These are phyloP conservation scores for Drosophila leonis DNA, from an alignment of 2,888 invertebrate species.

Conservation along the genomic window DNA sequence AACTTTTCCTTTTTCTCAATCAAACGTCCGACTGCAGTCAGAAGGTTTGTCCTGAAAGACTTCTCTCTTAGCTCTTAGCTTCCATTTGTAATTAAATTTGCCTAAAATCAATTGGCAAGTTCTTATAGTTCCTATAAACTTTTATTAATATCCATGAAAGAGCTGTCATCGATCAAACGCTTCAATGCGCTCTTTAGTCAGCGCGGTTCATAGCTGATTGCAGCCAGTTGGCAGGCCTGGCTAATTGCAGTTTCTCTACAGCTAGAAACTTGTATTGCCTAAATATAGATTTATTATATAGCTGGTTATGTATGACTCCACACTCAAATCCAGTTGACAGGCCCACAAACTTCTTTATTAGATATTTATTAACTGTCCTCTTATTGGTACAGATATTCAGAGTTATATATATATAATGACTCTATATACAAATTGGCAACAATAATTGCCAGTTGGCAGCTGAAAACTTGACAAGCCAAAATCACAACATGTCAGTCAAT, in stretches of 20 bases:
- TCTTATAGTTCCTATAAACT: slow-evolving; percentile 8
- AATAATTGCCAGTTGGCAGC: slow-evolving; percentile 37
- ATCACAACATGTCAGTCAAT: slow-evolving; percentile 79
- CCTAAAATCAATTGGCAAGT: slow-evolving; percentile 37
- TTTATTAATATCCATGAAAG: slow-evolving; percentile 31
- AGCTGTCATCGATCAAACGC: slow-evolving; percentile 51
- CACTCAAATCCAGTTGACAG: not conserved
- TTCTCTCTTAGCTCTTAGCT: not conserved
- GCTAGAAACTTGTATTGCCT: not conserved
- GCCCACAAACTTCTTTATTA: too few species aligned
- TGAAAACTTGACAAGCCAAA: slow-evolving; percentile 64
- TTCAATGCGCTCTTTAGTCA: slow-evolving; percentile 40
- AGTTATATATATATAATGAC: slow-evolving; percentile 6
- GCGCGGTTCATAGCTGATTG: slow-evolving; percentile 40
- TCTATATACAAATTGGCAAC: slow-evolving; percentile 20
- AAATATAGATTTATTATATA: not conserved
- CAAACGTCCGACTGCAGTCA: not conserved
- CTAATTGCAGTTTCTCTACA: slow-evolving; percentile 14
- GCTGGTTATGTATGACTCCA: not conserved
- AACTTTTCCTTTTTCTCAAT: not conserved
- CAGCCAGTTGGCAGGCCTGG: slow-evolving; percentile 28
- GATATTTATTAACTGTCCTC: not conserved
- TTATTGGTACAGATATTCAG: not conserved
- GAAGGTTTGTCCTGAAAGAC: not conserved
- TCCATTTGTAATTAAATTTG: not conserved